These are phyloP conservation scores for Erynnis tages DNA, from an alignment of 2,888 invertebrate species.

Conservation along the genomic window DNA sequence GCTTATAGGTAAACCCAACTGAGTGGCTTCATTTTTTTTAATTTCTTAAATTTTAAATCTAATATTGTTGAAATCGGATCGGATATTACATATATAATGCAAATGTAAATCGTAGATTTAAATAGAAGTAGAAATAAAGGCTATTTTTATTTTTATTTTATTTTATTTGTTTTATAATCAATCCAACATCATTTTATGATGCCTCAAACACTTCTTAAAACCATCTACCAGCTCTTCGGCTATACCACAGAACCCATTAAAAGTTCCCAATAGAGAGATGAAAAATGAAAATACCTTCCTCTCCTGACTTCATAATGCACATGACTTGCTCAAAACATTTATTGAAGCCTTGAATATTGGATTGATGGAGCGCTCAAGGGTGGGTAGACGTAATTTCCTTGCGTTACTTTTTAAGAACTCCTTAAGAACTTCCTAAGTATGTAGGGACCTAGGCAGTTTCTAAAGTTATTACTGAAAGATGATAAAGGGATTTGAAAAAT, in stretches of 20 bases:
- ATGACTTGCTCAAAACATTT: conserved; percentile 43
- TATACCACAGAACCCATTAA: conserved; percentile 53
- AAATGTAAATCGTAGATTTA: too few species aligned
- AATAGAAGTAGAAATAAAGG: too few species aligned
- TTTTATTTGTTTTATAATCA: too few species aligned
- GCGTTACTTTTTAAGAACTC: not conserved
- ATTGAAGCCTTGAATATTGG: conserved; percentile 7
- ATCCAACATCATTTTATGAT: too few species aligned
- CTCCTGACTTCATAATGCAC: conserved; percentile 50
- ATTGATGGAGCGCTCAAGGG: conserved; percentile 18
- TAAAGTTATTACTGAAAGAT: not conserved
- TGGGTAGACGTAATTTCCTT: not conserved
- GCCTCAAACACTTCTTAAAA: too few species aligned
- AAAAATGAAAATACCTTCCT: conserved; percentile 59
- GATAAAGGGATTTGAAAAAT: not conserved
- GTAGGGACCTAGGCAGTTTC: not conserved
- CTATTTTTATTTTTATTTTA: too few species aligned
- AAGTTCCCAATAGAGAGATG: conserved; percentile 58
- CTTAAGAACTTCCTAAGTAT: not conserved
- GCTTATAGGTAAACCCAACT: too few species aligned
- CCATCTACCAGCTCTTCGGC: too few species aligned
- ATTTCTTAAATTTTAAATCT: too few species aligned
- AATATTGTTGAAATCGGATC: too few species aligned
- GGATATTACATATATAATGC: too few species aligned
- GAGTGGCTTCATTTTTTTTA: too few species aligned